phyloP scores from a whole-genome alignment of 2,888 invertebrate genomes.

The Agrochola lota region DNA sequence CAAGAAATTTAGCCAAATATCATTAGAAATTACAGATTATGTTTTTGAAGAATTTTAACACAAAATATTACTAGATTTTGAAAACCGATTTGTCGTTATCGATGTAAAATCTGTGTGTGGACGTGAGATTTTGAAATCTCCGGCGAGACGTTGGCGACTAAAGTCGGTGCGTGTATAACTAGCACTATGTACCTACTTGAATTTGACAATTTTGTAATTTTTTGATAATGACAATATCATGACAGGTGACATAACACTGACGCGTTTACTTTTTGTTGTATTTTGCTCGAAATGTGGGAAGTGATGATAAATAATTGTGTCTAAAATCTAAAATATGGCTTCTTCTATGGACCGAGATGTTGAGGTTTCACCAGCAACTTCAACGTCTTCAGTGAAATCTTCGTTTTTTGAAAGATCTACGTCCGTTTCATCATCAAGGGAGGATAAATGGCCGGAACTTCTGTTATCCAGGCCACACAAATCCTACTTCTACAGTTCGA shows the following conservation, averaged over 20 bases:
- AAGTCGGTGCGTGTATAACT: neutral
- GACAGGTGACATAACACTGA: constrained; percentile 45
- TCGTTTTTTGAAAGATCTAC: constrained; percentile 83
- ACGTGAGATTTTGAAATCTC: too few relatives aligned
- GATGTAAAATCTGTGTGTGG: neutral
- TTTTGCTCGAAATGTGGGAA: constrained; percentile 71
- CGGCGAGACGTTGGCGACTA: neutral
- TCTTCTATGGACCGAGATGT: constrained; percentile 79
- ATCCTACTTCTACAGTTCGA: constrained; percentile 85
- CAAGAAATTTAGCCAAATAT: neutral
- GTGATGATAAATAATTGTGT: constrained; percentile 56
- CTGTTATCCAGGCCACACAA: constrained; percentile 85
- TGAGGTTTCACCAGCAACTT: constrained; percentile 81
- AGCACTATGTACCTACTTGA: neutral
- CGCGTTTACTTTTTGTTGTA: constrained; percentile 67
- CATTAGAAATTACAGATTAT: neutral
- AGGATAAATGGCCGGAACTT: constrained; percentile 89
- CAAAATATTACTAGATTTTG: neutral
- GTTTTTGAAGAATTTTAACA: neutral
- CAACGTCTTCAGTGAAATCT: constrained; percentile 81
- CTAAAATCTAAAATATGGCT: constrained; percentile 80
- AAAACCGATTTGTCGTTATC: neutral
- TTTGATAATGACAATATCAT: constrained; percentile 9
- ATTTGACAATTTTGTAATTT: constrained; percentile 7
- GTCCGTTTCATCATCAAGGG: constrained; percentile 82